Conservation (phyloP, 2,888 invertebrate genomes). For the Eumerus sabulonum region DNA sequence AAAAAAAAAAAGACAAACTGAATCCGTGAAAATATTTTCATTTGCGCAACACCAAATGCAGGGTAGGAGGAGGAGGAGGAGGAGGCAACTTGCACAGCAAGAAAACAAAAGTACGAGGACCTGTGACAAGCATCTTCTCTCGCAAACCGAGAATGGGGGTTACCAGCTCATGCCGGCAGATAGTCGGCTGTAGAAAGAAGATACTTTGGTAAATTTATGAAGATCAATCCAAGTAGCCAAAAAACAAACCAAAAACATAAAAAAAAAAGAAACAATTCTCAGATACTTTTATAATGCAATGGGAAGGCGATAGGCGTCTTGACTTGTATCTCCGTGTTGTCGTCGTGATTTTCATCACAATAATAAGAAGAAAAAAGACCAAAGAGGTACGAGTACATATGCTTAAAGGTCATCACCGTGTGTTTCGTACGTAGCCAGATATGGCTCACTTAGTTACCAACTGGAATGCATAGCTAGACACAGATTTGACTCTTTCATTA, state of each 20-base stretch:
- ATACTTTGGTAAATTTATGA: constrained; percentile 62
- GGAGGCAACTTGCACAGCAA: constrained; percentile 38
- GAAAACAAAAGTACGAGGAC: constrained; percentile 29
- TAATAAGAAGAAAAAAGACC: too few relatives aligned
- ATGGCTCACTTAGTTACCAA: constrained; percentile 51
- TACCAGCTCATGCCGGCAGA: constrained; percentile 56
- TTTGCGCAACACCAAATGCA: constrained; percentile 52
- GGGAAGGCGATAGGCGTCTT: constrained; percentile 28
- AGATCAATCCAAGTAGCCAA: constrained; percentile 62
- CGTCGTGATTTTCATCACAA: constrained; percentile 67
- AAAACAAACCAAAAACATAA: constrained; percentile 28
- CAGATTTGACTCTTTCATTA: constrained; percentile 53
- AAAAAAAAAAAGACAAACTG: too few relatives aligned
- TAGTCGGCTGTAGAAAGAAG: not conserved
- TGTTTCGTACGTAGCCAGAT: constrained; percentile 24
- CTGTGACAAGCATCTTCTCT: constrained; percentile 60
- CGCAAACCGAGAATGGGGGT: constrained; percentile 52
- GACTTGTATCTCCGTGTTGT: constrained; percentile 37
- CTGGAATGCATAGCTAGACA: constrained; percentile 55
- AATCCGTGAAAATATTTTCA: constrained; percentile 56
- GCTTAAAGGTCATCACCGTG: constrained; percentile 64
- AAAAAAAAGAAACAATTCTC: too few relatives aligned
- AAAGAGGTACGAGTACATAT: constrained; percentile 62
- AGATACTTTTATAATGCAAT: too few relatives aligned
- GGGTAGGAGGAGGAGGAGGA: too few relatives aligned